Conservation (phyloP, 2,888 invertebrate genomes). For the Cistogaster globosa region DNA sequence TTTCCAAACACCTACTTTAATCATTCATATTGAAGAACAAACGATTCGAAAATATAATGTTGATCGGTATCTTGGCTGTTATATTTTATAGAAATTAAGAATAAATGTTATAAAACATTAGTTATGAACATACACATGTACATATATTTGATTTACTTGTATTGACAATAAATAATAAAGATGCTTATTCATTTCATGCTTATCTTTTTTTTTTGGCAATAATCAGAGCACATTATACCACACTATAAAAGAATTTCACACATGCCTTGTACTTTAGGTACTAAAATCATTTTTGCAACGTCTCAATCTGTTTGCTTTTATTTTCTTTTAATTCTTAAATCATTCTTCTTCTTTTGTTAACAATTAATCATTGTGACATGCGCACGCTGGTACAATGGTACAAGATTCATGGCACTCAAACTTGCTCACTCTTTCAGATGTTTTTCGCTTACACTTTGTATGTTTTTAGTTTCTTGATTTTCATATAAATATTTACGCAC, state of each 20-base stretch:
- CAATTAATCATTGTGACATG: constrained; percentile 56
- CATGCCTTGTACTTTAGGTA: constrained; percentile 35
- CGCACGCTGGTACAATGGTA: constrained; percentile 1
- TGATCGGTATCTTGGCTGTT: background rate
- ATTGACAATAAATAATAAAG: constrained; percentile 22
- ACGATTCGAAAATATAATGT: constrained; percentile 11
- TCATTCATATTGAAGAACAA: background rate
- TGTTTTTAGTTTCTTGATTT: constrained; percentile 16
- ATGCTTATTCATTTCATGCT: constrained; percentile 45
- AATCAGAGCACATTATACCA: constrained; percentile 60
- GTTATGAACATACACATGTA: too few species aligned
- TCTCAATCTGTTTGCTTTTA: background rate
- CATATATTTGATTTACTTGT: constrained; percentile 12
- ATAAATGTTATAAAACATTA: constrained; percentile 3
- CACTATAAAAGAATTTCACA: constrained; percentile 59
- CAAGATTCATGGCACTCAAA: constrained; percentile 7
- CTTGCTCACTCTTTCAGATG: constrained; percentile 23
- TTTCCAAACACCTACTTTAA: background rate
- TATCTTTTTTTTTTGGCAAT: constrained; percentile 47
- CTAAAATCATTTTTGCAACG: constrained; percentile 2
- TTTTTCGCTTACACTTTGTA: background rate
- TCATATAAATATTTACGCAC: background rate
- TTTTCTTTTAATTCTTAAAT: background rate
- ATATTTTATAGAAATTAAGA: constrained; percentile 32
- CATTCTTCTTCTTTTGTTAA: constrained; percentile 8